phyloP scores from a whole-genome alignment of 1,140 invertebrate genomes.

The Drosophila sp. region DNA sequence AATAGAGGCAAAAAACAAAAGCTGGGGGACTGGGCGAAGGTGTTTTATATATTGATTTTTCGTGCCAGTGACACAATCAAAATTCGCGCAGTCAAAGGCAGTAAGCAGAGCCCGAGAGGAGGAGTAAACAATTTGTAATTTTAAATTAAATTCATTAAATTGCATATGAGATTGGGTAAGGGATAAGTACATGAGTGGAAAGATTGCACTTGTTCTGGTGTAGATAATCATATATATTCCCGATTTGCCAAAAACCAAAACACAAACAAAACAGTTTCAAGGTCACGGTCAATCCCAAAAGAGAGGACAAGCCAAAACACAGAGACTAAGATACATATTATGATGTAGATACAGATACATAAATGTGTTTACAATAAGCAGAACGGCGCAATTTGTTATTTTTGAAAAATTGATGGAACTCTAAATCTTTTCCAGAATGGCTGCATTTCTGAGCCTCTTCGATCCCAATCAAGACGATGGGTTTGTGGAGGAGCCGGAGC shows the following conservation, averaged over 20 bases:
- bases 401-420: background rate
- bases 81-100: constrained; percentile 33
- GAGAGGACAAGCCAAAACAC: constrained; percentile 54
- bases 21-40: constrained; percentile 56
- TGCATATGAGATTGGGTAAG: constrained; percentile 3
- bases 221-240: background rate
- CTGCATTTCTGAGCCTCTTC: constrained; percentile 89
- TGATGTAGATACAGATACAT: constrained; percentile 23
- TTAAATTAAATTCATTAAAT: background rate
- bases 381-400: background rate
- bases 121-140: constrained; percentile 6
- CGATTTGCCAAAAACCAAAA: constrained; percentile 45
- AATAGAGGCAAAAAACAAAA: constrained; percentile 48
- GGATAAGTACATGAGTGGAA: background rate
- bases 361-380: constrained; percentile 3
- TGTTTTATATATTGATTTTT: constrained; percentile 50
- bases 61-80: constrained; percentile 60
- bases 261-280: constrained; percentile 74
- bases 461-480: constrained; percentile 85
- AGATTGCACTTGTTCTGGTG: background rate
- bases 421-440: constrained; percentile 37
- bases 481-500: constrained; percentile 71
- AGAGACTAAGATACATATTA: constrained; percentile 23
- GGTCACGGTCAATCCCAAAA: constrained; percentile 59
- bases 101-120: background rate